Percentiles rank a stretch among this genome's conserved stretches.
These are phyloP conservation scores for Sapajus apella DNA, from an alignment of 2,113 vertebrate genomes.

Conservation along the genomic window DNA sequence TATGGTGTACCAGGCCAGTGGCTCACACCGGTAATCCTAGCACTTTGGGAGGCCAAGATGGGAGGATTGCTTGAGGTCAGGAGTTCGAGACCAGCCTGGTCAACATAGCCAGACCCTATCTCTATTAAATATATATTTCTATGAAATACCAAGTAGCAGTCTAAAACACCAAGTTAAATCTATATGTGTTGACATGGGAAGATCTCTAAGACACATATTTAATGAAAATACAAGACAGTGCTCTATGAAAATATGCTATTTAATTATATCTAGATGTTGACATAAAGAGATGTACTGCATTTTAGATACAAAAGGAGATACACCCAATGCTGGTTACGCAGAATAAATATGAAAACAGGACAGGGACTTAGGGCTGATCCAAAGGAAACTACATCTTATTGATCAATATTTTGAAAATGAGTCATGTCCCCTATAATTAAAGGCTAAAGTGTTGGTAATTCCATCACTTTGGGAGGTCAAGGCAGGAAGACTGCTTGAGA, in stretches of 20 bases:
- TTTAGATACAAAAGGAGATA: not conserved
- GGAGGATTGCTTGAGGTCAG: too few relatives aligned
- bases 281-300: not conserved
- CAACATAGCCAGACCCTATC: too few relatives aligned
- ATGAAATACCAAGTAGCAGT: not conserved
- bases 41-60: too few relatives aligned
- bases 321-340: not conserved
- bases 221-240: not conserved
- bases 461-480: too few relatives aligned
- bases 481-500: too few relatives aligned
- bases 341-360: not conserved
- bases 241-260: not conserved
- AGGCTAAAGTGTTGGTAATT: not conserved
- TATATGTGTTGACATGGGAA: not conserved
- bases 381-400: not conserved
- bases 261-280: not conserved
- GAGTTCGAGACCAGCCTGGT: too few relatives aligned
- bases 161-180: not conserved
- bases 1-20: not conserved
- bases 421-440: not conserved
- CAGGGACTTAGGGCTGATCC: not conserved
- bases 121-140: not conserved
- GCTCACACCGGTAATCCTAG: too few relatives aligned
- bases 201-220: not conserved
- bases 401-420: constrained; percentile 17